Evolutionary conservation across 2,113 vertebrate species (phyloP), one percentile per base, ranked within the genome.

Genomic region (Alouatta palliata): DNA sequence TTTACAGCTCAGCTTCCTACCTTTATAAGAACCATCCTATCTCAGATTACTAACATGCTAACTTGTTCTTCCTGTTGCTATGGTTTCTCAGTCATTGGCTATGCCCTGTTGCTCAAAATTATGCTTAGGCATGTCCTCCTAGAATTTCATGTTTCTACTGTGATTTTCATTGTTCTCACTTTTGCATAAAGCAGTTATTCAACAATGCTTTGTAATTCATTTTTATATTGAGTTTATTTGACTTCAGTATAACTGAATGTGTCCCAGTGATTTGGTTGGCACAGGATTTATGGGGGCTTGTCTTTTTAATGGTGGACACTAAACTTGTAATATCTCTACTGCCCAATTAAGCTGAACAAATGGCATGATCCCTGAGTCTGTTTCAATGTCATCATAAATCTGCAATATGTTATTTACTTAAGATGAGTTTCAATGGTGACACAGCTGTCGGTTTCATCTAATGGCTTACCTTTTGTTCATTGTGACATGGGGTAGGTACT

Each of bases 21-120:
- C 40, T 90, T 92, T 88, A 58, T 13, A 89, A 66, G 56, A 80
- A 75, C 6, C 17, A 91, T 56, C 11, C 79, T 40, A 61, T n/a
- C 70, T 87, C 75, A 66, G 82, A 89, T 91, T 83, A 76, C 61
- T 89, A 85, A 75, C 68, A 66, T 75, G 86, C 91, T 82, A 87
- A 83, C 11, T 91, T 95, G 85, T 20, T 85, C 66, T 89, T 88
- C 77, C 66, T 95, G 97, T 97, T 97, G 97, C 97, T 97, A 98
- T 97, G 96, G 94, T 96, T 97, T 97, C 92, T 68, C 71, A 95
- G 70, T 79, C 66, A 97, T 35, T 95, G 98, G 82, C 79, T 94
- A 52, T 82, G 84, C 40, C 54, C 27, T 95, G 45, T 91, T 96
- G 73, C 94, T 96, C 88, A 68, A 96, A 97, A 97, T 97, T 97